Evolutionary conservation across 2,797 vertebrate species (phyloP).

Genomic region (Cephalopachus bancanus): DNA sequence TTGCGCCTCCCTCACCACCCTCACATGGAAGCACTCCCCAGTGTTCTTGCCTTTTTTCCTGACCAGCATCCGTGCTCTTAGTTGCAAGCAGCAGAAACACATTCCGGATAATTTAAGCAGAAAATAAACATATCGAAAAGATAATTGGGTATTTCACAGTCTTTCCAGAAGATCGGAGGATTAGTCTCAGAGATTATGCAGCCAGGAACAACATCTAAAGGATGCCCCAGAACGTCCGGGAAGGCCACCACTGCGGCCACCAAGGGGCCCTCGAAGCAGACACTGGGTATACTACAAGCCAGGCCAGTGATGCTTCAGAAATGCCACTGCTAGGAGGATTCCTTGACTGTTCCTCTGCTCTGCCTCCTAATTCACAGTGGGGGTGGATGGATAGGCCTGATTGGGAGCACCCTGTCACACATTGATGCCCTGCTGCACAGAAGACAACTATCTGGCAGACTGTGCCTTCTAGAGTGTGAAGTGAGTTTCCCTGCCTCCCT

Average conservation of each 20-base stretch:
- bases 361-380: not conserved
- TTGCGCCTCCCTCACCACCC: not conserved
- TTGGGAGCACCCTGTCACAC: not conserved
- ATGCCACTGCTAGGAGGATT: not conserved
- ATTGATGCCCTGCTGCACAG: not conserved
- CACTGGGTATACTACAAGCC: not conserved
- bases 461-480: not conserved
- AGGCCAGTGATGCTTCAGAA: not conserved
- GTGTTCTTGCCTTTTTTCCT: not conserved
- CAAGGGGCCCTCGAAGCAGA: not conserved
- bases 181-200: not conserved
- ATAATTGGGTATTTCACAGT: not conserved
- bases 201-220: constrained; percentile 2
- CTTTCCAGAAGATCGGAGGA: not conserved
- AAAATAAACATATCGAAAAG: not conserved
- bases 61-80: not conserved
- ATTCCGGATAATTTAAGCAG: not conserved
- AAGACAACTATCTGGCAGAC: too few species aligned
- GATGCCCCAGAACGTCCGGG: not conserved
- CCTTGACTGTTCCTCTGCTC: not conserved
- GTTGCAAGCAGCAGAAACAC: constrained; percentile 23
- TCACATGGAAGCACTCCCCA: not conserved
- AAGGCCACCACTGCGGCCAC: not conserved
- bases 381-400: too few species aligned
- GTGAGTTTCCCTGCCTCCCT: not conserved